Evolutionary conservation across 2,888 invertebrate species (phyloP), one percentile per base, ranked within the genome.

Genomic region (Coleophora flavipennella): DNA sequence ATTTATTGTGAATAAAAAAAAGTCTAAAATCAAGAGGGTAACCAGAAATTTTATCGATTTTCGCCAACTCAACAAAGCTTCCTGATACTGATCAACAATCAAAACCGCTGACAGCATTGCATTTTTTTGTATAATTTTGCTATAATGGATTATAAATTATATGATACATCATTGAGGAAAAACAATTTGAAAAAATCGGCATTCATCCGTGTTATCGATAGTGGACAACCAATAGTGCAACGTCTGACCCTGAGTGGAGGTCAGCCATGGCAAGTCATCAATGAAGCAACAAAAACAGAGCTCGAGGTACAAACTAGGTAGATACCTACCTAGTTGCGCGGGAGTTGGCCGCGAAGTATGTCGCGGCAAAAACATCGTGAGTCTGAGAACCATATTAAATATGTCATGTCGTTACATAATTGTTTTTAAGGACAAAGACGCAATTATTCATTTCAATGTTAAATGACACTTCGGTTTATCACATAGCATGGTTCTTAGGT

Each of bases 31-130:
- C 20, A 6, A 6, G 6, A 4, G 6, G 20, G 6, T 6, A 20
- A 20, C 20, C 20, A 20, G 20, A 20, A 6, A 20, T 3, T 20
- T 4, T 20, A 20, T 20, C 20, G 6, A 20, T 20, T 3, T 20
- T 20, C 20, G 6, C n/a, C 3, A 20, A 20, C 20, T 20, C 38
- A 47, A 46, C 50, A 50, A 53, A 53, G 60, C 65, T 69, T 72
- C 67, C 67, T 67, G 76, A 73, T 75, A 71, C 52, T 55, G 56
- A 76, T 78, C 72, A 61, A 62, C 62, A 71, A 73, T 75, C 72
- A 73, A 73, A 64, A 62, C n/a, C n/a, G n/a, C n/a, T 63, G 50
- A 65, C 62, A 63, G 60, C 51, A 57, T 54, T 49, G 57, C 49
- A 47, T 57, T 57, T 65, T 72, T 71, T 73, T 74, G 62, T 59